Base-by-base conservation (phyloP, 2,888 invertebrate species). In the Apodemia duryi region DNA sequence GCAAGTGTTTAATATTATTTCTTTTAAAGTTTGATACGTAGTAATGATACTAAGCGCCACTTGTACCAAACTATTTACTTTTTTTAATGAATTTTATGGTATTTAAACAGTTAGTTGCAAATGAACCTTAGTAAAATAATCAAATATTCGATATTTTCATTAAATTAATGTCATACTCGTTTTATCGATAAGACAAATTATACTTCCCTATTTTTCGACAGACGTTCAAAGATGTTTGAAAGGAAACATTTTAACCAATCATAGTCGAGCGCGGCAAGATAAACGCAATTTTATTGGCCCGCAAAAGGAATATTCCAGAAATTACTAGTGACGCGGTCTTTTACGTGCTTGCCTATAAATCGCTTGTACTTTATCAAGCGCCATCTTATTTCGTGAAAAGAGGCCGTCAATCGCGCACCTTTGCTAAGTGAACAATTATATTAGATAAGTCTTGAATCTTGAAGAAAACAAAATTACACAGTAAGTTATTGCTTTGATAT, bases 381-480 rank as follows among this genome's bases (percentile, higher is more conserved):
- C 82, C 84, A 83, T 83, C 78, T 88, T 85, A 90, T 84, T 89
- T 85, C 80, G 76, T 79, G 80, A 82, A 79, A 78, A 82, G 87
- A 87, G 86, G 82, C 88, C 88, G 88, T 84, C 87, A 86, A 86
- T 89, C 89, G 90, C 85, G 89, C 91, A 90, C 89, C 72, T 83
- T 85, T 85, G 83, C 88, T 82, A 85, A 90, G 88, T 81, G 84
- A 80, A 81, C 83, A 79, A 78, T 77, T 81, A 82, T 79, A 82
- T 77, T 81, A 82, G 77, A 79, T 79, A 82, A 79, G 82, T 83
- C 82, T 57, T 49, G 57, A 57, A 57, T 57, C 57, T 77, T 72
- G 75, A 76, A 77, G 70, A 75, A 78, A 76, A 73, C 74, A 70
- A 74, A 76, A 74, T 71, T 71, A 76, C 72, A 81, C 78, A 84